Percentiles rank a stretch among this genome's conserved stretches.
These are phyloP conservation scores for Girardinus metallicus DNA, from an alignment of 2,797 vertebrate genomes.

Conservation along the genomic window DNA sequence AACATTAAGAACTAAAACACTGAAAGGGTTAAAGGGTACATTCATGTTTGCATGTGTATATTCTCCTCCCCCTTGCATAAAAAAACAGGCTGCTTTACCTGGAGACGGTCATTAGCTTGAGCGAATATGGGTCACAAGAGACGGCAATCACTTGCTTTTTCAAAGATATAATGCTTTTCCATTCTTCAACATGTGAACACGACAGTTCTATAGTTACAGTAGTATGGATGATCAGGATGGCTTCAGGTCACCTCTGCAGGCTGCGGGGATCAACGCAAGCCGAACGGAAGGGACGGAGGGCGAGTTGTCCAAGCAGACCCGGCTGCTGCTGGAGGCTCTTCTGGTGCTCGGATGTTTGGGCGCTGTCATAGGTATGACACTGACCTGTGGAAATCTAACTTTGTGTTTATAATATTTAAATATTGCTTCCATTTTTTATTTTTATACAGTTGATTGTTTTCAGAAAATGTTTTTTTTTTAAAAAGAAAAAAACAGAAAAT, in stretches of 20 bases:
- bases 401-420: neutral
- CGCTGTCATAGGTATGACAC: conserved; percentile 76
- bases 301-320: conserved; percentile 34
- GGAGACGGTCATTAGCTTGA: conserved; percentile 29
- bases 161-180: neutral
- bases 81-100: conserved; percentile 41
- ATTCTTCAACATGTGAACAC: conserved; percentile 24
- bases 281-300: neutral
- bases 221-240: conserved; percentile 63
- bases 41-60: neutral
- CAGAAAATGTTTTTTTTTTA: neutral
- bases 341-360: conserved; percentile 83
- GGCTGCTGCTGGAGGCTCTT: conserved; percentile 78
- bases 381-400: neutral
- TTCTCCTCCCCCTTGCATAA: conserved; percentile 23
- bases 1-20: neutral
- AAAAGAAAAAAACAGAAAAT: neutral
- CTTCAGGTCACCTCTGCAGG: conserved; percentile 34
- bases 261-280: conserved; percentile 55
- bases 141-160: conserved; percentile 9
- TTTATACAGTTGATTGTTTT: neutral
- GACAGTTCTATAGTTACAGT: neutral
- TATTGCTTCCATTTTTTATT: neutral
- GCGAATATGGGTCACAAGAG: conserved; percentile 19
- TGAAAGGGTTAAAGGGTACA: conserved; percentile 45